phyloP scores from a whole-genome alignment of 2,113 vertebrate genomes.

The Benitochromis conjunctus region DNA sequence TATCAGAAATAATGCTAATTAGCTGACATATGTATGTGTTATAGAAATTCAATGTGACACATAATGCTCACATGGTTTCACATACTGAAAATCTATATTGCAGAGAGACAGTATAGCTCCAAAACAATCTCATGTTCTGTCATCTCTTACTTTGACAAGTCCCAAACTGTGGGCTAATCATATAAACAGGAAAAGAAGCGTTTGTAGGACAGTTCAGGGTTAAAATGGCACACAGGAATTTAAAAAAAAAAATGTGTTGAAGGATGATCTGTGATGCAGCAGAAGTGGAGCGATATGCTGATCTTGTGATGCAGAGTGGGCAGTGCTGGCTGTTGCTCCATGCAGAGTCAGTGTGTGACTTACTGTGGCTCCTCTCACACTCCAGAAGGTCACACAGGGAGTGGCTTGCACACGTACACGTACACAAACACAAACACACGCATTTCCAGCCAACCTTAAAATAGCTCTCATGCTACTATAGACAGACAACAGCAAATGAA shows the following conservation, averaged over 20 bases:
- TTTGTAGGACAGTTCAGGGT: not conserved
- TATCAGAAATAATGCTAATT: constrained; percentile 63
- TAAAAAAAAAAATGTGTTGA: not conserved
- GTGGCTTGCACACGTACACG: constrained; percentile 36
- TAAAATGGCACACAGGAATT: not conserved
- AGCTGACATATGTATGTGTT: constrained; percentile 9
- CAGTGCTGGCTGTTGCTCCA: constrained; percentile 36
- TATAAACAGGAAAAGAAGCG: not conserved
- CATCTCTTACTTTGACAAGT: not conserved
- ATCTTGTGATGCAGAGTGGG: constrained; percentile 47
- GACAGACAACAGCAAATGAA: not conserved
- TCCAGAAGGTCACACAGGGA: constrained; percentile 69
- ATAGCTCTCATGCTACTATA: constrained; percentile 23
- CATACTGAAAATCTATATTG: not conserved
- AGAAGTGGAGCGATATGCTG: constrained; percentile 37
- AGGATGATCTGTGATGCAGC: constrained; percentile 31
- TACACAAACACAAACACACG: not conserved
- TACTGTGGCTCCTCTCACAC: constrained; percentile 60
- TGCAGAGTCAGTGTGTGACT: constrained; percentile 48
- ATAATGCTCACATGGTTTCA: not conserved
- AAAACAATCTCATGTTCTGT: not conserved
- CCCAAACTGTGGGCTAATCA: not conserved
- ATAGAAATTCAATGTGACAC: not conserved
- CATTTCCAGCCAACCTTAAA: constrained; percentile 38
- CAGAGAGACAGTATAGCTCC: not conserved